Evolutionary conservation across 2,113 vertebrate genomes (phyloP), one percentile per base, ranked within the genome.

Genomic region (Nymphicus hollandicus): DNA sequence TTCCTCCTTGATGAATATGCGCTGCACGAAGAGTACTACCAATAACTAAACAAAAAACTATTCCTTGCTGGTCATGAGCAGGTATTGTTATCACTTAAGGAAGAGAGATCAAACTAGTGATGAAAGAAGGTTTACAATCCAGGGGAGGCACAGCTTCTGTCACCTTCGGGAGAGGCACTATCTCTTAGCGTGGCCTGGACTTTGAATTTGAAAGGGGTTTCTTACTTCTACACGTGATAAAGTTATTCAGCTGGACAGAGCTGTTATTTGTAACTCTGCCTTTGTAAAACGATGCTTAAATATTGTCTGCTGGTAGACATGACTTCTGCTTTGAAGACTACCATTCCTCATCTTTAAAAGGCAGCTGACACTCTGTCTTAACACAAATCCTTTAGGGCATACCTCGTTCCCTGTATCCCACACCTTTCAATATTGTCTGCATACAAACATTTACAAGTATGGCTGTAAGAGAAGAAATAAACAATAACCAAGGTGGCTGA

Each of bases 111-210:
- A 68, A 68, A 27, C 24, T 56, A 77, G 17, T 23, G 10, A 64
- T 47, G 9, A 41, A 91, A 82, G 10, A 71, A 72, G 0, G 3
- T 9, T 31, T 27, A 41, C 12, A 20, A 1, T 3, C 6, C 23
- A 13, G 29, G 16, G 29, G 24, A 85, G 56, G 19, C 0, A 0
- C 39, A 50, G 47, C 47, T 74, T 19, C 37, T 7, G 17, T 28
- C 60, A 63, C 14, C 22, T 70, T 43, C 1, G 0, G 0, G 1
- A 50, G 15, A 68, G 39, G 15, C 20, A 69, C 24, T 29, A 33
- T 6, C 39, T 47, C 71, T 37, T 9, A 55, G 50, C 1, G 0
- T 3, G 1, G 43, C 44, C 35, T 13, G 5, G 65, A 63, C 33
- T 69, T 3, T 52, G 11, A 56, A 39, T 24, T 41, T 2, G 0